Conservation (phyloP, 2,797 vertebrate species). For the Danio jaintianensis region DNA sequence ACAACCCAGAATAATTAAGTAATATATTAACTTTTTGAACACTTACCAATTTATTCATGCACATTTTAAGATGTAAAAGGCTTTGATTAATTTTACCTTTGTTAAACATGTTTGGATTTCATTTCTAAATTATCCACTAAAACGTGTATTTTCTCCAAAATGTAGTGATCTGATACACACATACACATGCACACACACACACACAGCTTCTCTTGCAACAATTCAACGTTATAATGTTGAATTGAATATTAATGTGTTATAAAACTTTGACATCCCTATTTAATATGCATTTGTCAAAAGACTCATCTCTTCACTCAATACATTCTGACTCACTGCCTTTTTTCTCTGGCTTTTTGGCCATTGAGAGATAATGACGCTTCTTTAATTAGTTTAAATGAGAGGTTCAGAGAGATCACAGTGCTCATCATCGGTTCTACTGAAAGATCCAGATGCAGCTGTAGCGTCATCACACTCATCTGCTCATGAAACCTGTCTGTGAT, state of each 20-base stretch:
- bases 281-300: slow-evolving; percentile 20
- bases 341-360: background rate
- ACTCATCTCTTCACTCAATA: background rate
- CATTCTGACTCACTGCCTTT: slow-evolving; percentile 13
- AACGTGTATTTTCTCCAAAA: background rate
- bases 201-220: background rate
- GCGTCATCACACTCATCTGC: background rate
- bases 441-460: slow-evolving; percentile 35
- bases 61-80: background rate
- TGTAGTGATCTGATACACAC: background rate
- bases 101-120: background rate
- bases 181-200: background rate
- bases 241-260: background rate
- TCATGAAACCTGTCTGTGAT: slow-evolving; percentile 27
- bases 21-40: background rate
- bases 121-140: background rate
- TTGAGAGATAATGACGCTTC: slow-evolving; percentile 27
- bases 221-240: background rate
- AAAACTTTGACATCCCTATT: background rate
- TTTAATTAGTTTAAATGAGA: slow-evolving; percentile 23
- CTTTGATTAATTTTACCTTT: too few species aligned
- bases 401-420: slow-evolving; percentile 25
- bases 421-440: slow-evolving; percentile 12
- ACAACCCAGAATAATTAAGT: background rate
- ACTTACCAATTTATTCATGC: background rate